Base-by-base conservation (phyloP, 1,140 invertebrate species). In the Drosophila santomea region DNA sequence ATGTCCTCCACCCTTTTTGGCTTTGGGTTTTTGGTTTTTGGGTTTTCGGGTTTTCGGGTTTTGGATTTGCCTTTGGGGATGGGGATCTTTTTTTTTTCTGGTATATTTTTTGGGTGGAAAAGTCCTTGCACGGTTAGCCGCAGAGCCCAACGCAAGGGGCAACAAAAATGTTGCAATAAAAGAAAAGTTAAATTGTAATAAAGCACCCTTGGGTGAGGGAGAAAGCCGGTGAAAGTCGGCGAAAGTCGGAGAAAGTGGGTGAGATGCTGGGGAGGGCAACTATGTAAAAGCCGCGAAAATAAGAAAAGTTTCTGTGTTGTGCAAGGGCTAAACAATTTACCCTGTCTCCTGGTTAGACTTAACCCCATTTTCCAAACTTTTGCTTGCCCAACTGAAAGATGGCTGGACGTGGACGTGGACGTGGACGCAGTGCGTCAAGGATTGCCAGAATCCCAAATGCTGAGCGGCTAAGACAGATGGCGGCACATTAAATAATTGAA, bases 181-280 rank as follows among this genome's bases (percentile, higher is more conserved):
- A 90, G 78, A 80, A 85, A 90, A 85, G 85, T 90, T 90, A 90
- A 90, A 90, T 90, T 90, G 81, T 90, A 90, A 90, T 90, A 90
- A 90, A 90, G 79, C 86, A 82, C 81, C 78, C 86, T 54, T 59
- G 78, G 57, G 73, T 47, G 41, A 48, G 35, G 45, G 57, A 38
- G 64, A 14, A 39, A 20, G 51, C 39, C 36, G 47, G 38, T 36
- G 32, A n/a, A 51, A 45, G 35, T 23, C 48, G 51, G 44, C 20
- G 59, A 55, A 48, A 58, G 32, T 10, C 8, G 45, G 56, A 32
- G 63, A n/a, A 41, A 32, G 51, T 43, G 41, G 47, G 25, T 39
- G 25, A 12, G 45, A 41, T 25, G 11, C 45, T 48, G 44, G 11
- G 36, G 36, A 14, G 44, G 28, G 47, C 43, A 47, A 51, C 71